Conservation (phyloP, 2,113 vertebrate species). For the Lates calcarifer region DNA sequence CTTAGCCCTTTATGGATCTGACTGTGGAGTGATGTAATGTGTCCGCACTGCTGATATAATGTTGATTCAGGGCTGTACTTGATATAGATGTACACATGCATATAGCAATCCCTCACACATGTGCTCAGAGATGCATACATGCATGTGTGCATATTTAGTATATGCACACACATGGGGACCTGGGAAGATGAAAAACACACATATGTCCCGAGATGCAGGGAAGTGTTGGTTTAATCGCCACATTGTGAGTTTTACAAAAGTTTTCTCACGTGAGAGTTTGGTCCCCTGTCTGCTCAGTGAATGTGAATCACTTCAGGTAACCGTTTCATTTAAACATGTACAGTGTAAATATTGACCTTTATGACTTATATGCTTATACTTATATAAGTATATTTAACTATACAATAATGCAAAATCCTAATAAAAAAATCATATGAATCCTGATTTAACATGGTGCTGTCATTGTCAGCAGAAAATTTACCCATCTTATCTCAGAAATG, state of each 20-base stretch:
- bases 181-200: not conserved
- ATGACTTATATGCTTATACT: not conserved
- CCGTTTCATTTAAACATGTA: too few species aligned
- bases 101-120: not conserved
- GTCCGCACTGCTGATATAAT: constrained; percentile 65
- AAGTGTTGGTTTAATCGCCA: too few species aligned
- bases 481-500: not conserved
- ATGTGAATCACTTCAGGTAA: too few species aligned
- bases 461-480: not conserved
- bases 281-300: too few species aligned
- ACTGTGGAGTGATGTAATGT: constrained; percentile 76
- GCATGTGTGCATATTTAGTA: not conserved
- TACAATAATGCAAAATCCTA: not conserved
- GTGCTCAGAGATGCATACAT: not conserved
- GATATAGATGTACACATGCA: constrained; percentile 50
- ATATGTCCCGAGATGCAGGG: not conserved
- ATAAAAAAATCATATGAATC: not conserved
- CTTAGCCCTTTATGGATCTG: constrained; percentile 80
- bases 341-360: not conserved
- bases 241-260: too few species aligned
- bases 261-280: too few species aligned
- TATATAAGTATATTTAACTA: not conserved
- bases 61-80: constrained; percentile 67
- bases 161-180: not conserved
- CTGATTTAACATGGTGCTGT: not conserved